Conservation (phyloP, 2,888 invertebrate genomes). For the Notocelia uddmanniana region DNA sequence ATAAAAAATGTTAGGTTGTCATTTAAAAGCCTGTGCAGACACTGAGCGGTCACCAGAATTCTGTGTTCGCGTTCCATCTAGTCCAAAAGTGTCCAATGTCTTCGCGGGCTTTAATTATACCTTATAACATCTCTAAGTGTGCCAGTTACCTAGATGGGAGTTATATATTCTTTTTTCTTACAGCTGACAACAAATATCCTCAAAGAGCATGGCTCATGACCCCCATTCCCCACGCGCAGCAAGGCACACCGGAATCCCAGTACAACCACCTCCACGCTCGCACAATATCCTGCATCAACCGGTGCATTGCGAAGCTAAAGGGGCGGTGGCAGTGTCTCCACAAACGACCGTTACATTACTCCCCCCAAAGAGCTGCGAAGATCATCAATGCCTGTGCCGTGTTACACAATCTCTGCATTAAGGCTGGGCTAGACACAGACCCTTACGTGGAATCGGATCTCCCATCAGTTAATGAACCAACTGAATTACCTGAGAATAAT, state of each 20-base stretch:
- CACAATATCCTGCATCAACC: conserved; percentile 64
- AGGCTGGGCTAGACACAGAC: conserved; percentile 61
- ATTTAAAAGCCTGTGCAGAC: too few relatives aligned
- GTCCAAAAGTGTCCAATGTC: too few relatives aligned
- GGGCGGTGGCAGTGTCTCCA: conserved; percentile 67
- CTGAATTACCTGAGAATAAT: conserved; percentile 66
- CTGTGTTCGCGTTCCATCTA: too few relatives aligned
- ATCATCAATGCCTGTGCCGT: conserved; percentile 72
- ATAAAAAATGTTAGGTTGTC: too few relatives aligned
- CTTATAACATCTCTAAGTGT: not conserved
- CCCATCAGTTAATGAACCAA: conserved; percentile 58
- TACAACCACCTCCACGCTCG: conserved; percentile 68
- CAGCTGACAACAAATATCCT: conserved; percentile 66
- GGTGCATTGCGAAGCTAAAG: conserved; percentile 64
- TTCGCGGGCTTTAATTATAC: too few relatives aligned
- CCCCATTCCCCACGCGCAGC: conserved; percentile 62
- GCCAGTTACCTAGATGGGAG: not conserved
- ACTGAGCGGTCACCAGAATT: too few relatives aligned
- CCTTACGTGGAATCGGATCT: conserved; percentile 58
- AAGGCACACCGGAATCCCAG: conserved; percentile 67
- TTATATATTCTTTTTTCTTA: conserved; percentile 44
- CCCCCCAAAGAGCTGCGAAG: conserved; percentile 67
- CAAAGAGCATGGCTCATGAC: conserved; percentile 71
- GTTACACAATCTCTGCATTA: conserved; percentile 64
- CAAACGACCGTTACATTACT: conserved; percentile 66